These are phyloP conservation scores for Phrynosoma platyrhinos DNA, from an alignment of 2,113 vertebrate genomes.

Conservation along the genomic window DNA sequence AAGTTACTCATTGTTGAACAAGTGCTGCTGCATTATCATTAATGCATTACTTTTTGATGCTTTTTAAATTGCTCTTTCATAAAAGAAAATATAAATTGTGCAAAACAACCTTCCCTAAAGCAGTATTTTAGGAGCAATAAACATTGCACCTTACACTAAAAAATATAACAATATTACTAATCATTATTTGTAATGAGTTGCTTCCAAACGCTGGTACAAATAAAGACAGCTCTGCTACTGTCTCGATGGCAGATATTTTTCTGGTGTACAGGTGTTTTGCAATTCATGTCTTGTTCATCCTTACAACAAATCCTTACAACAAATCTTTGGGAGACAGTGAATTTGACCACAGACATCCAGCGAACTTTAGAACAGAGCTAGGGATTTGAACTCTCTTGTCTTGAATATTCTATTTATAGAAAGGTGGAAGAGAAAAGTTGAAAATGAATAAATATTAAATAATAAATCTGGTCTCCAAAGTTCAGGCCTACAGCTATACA, in stretches of 20 bases:
- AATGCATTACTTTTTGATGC: too few species aligned
- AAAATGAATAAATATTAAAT: constrained; percentile 11
- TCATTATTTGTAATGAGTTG: too few species aligned
- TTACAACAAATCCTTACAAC: constrained; percentile 2
- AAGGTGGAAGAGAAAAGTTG: neutral
- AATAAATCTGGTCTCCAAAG: constrained; percentile 6
- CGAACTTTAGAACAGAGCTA: neutral
- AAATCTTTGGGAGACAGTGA: neutral
- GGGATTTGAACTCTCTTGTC: constrained; percentile 1
- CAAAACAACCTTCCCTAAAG: too few species aligned
- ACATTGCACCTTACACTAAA: too few species aligned
- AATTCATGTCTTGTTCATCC: constrained; percentile 1
- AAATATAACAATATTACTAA: too few species aligned
- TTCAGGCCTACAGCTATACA: neutral
- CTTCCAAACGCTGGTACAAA: neutral
- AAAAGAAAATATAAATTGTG: too few species aligned
- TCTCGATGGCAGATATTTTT: neutral
- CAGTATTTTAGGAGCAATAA: too few species aligned
- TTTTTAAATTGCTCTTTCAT: too few species aligned
- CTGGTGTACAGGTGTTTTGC: neutral
- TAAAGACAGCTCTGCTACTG: neutral
- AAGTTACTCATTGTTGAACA: too few species aligned
- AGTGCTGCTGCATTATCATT: too few species aligned
- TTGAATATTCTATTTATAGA: neutral
- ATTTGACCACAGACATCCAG: neutral